Evolutionary conservation across 2,888 invertebrate genomes (phyloP).

Genomic region (Pseudoips prasinana): DNA sequence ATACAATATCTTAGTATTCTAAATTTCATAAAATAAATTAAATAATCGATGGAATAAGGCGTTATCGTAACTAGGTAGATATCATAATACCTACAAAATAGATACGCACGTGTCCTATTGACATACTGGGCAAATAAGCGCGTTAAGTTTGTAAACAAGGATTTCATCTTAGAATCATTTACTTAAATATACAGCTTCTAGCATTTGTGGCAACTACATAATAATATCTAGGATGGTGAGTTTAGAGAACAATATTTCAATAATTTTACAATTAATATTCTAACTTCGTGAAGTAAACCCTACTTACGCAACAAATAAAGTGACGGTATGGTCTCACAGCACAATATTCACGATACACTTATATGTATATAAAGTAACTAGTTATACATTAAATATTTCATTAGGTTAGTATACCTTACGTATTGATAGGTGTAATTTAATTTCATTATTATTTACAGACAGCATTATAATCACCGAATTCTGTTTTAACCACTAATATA

Average conservation of each 20-base stretch:
- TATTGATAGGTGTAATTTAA: conserved; percentile 48
- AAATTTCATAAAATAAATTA: too few relatives aligned
- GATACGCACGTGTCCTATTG: conserved; percentile 8
- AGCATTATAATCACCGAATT: conserved; percentile 37
- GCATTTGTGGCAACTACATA: conserved; percentile 33
- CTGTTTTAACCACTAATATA: conserved; percentile 35
- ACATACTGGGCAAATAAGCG: conserved; percentile 17
- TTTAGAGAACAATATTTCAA: conserved; percentile 27
- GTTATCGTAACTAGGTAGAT: conserved; percentile 7
- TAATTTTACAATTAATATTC: conserved; percentile 29
- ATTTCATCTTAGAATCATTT: conserved; percentile 12
- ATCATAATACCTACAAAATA: conserved; percentile 12
- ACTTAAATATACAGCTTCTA: conserved; percentile 26
- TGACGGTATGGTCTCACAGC: conserved; percentile 58
- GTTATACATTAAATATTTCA: conserved; percentile 30
- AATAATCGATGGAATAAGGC: too few relatives aligned
- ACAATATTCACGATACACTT: conserved; percentile 44
- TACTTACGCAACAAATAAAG: conserved; percentile 44
- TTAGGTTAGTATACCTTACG: conserved; percentile 42
- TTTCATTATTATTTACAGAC: conserved; percentile 48
- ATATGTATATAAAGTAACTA: conserved; percentile 21
- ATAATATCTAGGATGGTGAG: conserved; percentile 28
- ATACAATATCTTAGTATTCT: background rate
- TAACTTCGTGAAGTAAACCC: conserved; percentile 29
- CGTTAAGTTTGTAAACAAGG: conserved; percentile 20